phyloP scores from a whole-genome alignment of 2,797 vertebrate genomes.

The Gorsachius magnificus region DNA sequence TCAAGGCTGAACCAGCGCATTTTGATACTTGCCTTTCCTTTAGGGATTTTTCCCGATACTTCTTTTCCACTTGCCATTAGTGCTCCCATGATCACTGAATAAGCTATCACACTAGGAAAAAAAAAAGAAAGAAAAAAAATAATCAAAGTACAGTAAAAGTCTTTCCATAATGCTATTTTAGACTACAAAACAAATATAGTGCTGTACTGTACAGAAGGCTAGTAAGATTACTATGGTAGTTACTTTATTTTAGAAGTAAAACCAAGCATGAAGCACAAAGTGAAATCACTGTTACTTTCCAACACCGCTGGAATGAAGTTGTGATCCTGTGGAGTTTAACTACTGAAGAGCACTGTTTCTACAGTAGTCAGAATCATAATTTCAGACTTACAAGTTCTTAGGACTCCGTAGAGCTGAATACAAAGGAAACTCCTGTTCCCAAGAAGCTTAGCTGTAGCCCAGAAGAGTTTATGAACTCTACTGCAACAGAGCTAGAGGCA shows the following conservation, averaged over 20 bases:
- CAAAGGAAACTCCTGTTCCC: background rate
- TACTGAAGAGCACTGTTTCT: background rate
- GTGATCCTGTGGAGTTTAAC: background rate
- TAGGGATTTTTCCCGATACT: constrained; percentile 92
- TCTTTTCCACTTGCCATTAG: constrained; percentile 98
- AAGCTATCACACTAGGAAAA: constrained; percentile 89
- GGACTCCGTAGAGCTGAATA: background rate
- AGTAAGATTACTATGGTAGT: background rate
- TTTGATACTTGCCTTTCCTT: constrained; percentile 87
- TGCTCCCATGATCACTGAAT: constrained; percentile 95
- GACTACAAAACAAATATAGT: background rate
- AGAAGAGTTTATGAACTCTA: background rate
- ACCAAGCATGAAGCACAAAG: background rate
- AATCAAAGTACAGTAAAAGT: background rate
- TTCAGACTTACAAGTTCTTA: background rate
- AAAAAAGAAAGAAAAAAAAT: background rate
- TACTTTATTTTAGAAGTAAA: background rate
- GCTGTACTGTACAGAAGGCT: background rate
- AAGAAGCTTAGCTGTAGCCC: background rate
- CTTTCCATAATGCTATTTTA: background rate
- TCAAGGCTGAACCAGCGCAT: background rate
- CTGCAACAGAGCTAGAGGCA: background rate
- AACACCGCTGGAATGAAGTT: background rate
- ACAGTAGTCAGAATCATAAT: background rate
- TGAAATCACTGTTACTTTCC: background rate